phyloP scores from a whole-genome alignment of 2,888 invertebrate species.

The Ectemnius lituratus region DNA sequence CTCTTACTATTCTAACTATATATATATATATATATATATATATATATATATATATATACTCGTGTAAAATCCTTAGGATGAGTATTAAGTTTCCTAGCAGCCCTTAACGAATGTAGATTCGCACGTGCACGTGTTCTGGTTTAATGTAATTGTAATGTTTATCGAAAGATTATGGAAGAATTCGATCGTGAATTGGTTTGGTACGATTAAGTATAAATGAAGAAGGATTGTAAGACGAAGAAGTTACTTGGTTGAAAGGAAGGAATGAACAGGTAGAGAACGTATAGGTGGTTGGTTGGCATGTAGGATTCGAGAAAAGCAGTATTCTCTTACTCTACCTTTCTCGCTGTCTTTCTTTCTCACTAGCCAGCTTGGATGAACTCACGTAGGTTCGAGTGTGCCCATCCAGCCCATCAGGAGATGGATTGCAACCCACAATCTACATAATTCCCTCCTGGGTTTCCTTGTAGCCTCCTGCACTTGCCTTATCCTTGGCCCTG shows the following conservation, averaged over 20 bases:
- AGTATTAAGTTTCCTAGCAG: background rate
- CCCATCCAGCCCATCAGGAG: conserved; percentile 67
- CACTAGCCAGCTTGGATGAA: conserved; percentile 46
- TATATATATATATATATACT: too few species aligned
- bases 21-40: too few species aligned
- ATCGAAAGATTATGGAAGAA: background rate
- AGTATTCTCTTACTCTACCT: background rate
- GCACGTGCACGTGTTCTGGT: background rate
- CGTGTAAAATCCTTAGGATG: background rate
- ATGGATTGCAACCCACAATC: conserved; percentile 74
- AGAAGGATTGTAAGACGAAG: conserved; percentile 19
- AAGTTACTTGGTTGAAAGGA: conserved; percentile 10
- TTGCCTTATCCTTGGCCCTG: conserved; percentile 37
- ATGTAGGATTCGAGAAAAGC: conserved; percentile 20
- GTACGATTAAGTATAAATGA: background rate
- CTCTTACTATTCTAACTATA: too few species aligned
- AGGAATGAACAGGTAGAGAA: conserved; percentile 38
- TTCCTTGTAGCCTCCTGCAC: conserved; percentile 66
- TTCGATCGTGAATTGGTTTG: background rate
- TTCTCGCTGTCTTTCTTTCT: background rate
- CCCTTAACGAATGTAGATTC: background rate
- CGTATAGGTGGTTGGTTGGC: conserved; percentile 42
- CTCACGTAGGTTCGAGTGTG: conserved; percentile 58
- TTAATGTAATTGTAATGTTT: background rate
- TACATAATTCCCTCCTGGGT: conserved; percentile 75